phyloP scores from a whole-genome alignment of 2,797 vertebrate genomes.

The Sylvilagus floridanus region DNA sequence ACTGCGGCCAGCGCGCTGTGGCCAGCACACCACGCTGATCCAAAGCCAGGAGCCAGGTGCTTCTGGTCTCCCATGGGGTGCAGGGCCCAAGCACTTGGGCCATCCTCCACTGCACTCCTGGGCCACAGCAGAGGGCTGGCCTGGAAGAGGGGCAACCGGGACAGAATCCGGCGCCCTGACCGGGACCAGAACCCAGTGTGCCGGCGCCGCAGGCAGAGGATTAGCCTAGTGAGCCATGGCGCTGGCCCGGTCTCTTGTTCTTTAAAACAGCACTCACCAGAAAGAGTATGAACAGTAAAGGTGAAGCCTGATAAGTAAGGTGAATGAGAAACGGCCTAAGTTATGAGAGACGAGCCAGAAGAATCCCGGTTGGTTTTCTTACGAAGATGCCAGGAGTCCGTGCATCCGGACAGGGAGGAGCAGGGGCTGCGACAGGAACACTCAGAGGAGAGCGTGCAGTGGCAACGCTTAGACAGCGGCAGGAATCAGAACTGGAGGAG shows the following conservation, averaged over 20 bases:
- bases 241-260: background rate
- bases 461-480: background rate
- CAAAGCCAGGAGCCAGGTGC: no score
- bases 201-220: no score
- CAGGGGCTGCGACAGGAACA: background rate
- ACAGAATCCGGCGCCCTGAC: no score
- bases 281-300: slow-evolving; percentile 3
- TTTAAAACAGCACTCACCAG: slow-evolving; percentile 25
- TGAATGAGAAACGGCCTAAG: background rate
- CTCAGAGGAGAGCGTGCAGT: background rate
- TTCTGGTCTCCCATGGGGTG: no score
- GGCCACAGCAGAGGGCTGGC: no score
- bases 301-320: background rate
- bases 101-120: no score
- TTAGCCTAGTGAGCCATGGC: no score
- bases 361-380: background rate
- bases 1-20: no score
- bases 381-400: background rate
- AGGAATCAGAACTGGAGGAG: background rate
- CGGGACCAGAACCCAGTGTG: no score
- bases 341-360: slow-evolving; percentile 28
- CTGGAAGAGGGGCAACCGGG: no score
- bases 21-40: no score
- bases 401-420: background rate
- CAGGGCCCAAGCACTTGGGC: no score